phyloP scores from a whole-genome alignment of 2,113 vertebrate genomes.

The Oncorhynchus masou region DNA sequence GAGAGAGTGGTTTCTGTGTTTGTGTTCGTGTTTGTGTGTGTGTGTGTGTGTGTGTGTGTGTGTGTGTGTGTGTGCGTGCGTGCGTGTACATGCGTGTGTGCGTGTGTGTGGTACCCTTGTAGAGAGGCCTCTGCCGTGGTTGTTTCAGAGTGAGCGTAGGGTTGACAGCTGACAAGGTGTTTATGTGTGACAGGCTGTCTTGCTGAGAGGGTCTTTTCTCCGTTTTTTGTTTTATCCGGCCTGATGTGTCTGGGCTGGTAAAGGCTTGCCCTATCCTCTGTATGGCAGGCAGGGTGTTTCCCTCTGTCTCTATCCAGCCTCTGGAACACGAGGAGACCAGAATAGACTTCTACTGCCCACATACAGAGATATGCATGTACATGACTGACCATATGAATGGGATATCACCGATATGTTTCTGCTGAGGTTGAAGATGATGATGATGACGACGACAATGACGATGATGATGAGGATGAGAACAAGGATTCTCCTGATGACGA shows the following conservation, averaged over 20 bases:
- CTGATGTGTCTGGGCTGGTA: slow-evolving; percentile 47
- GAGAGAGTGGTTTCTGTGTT: slow-evolving; percentile 25
- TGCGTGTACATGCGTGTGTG: neutral
- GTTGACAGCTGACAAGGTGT: slow-evolving; percentile 53
- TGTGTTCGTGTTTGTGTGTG: neutral
- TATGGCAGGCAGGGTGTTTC: slow-evolving; percentile 19
- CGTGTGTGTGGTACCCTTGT: neutral
- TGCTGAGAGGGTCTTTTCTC: slow-evolving; percentile 41
- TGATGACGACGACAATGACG: neutral
- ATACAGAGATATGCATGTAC: neutral
- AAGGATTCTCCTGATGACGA: neutral
- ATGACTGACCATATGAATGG: too few relatives aligned
- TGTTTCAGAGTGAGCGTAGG: slow-evolving; percentile 54
- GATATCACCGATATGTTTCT: too few relatives aligned
- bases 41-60: slow-evolving; percentile 29
- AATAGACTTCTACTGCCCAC: slow-evolving; percentile 39
- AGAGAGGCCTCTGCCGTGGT: slow-evolving; percentile 42
- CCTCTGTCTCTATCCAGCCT: slow-evolving; percentile 17
- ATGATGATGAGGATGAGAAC: neutral
- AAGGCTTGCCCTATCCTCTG: slow-evolving; percentile 32
- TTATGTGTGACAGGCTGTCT: slow-evolving; percentile 58
- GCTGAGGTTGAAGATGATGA: neutral
- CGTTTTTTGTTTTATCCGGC: slow-evolving; percentile 46
- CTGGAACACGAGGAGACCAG: slow-evolving; percentile 39
- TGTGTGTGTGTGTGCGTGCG: neutral